Evolutionary conservation across 2,888 invertebrate species (phyloP).

Genomic region (Lagria hirta): DNA sequence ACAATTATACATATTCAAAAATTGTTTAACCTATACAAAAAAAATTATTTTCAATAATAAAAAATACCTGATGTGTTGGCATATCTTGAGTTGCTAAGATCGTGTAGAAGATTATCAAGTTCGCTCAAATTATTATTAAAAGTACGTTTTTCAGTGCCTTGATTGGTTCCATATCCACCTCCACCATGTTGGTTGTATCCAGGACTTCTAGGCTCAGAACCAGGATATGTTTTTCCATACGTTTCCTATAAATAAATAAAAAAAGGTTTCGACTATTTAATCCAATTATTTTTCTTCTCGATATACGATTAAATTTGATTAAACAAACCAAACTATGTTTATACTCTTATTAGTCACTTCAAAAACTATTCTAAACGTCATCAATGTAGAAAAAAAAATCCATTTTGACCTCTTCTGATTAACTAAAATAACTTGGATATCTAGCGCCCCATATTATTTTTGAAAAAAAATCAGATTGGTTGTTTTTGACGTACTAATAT

Average conservation of each 20-base stretch:
- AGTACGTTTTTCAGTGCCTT: slow-evolving; percentile 56
- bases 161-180: slow-evolving; percentile 13
- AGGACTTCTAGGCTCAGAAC: slow-evolving; percentile 37
- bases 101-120: slow-evolving; percentile 87
- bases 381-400: too few species aligned
- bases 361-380: too few species aligned
- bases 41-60: neutral
- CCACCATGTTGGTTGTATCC: slow-evolving; percentile 11
- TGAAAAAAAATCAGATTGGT: slow-evolving; percentile 3
- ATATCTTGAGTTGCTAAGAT: slow-evolving; percentile 81
- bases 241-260: slow-evolving; percentile 44
- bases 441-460: too few species aligned
- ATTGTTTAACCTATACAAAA: too few species aligned
- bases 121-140: slow-evolving; percentile 81
- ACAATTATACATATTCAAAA: too few species aligned
- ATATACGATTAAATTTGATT: too few species aligned
- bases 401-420: too few species aligned
- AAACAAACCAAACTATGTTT: too few species aligned
- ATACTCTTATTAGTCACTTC: too few species aligned
- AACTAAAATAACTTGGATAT: too few species aligned
- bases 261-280: slow-evolving; percentile 1
- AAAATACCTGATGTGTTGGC: slow-evolving; percentile 47
- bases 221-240: slow-evolving; percentile 49
- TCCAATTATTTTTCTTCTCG: too few species aligned
- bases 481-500: slow-evolving; percentile 7